Conservation (phyloP, 2,888 invertebrate species). For the Leptinotarsa haldemani region DNA sequence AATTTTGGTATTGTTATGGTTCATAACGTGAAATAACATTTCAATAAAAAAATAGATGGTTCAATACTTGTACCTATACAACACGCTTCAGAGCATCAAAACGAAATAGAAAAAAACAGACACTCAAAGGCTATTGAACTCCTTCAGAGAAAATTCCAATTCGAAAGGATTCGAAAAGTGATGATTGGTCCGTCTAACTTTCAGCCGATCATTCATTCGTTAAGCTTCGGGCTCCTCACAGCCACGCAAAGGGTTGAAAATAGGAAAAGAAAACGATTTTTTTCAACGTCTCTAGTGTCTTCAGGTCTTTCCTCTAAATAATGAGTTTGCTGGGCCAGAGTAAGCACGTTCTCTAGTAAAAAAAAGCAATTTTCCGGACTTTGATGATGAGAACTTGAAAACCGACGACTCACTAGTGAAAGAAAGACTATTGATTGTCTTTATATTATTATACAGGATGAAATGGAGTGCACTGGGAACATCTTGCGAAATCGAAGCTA, state of each 20-base stretch:
- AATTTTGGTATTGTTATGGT: too few species aligned
- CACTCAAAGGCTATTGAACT: not conserved
- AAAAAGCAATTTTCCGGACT: slow-evolving; percentile 4
- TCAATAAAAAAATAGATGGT: too few species aligned
- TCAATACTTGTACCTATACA: too few species aligned
- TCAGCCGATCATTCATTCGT: not conserved
- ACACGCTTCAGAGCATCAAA: too few species aligned
- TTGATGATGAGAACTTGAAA: slow-evolving; percentile 7
- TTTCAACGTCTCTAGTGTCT: not conserved
- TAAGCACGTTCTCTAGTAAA: not conserved
- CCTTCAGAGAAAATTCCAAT: not conserved
- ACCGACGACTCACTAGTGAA: not conserved
- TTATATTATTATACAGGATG: too few species aligned
- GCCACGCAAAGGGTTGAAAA: slow-evolving; percentile 1
- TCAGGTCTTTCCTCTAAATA: not conserved
- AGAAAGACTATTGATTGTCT: too few species aligned
- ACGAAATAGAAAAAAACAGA: too few species aligned
- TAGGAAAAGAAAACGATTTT: not conserved
- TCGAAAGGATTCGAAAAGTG: not conserved
- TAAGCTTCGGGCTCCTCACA: not conserved
- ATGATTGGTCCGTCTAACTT: not conserved
- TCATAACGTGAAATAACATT: too few species aligned
- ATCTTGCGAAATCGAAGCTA: too few species aligned
- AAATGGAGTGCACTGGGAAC: too few species aligned
- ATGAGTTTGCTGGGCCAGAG: not conserved